These are phyloP conservation scores for Neuroscelio doddi DNA, from an alignment of 2,888 invertebrate genomes.

Conservation along the genomic window DNA sequence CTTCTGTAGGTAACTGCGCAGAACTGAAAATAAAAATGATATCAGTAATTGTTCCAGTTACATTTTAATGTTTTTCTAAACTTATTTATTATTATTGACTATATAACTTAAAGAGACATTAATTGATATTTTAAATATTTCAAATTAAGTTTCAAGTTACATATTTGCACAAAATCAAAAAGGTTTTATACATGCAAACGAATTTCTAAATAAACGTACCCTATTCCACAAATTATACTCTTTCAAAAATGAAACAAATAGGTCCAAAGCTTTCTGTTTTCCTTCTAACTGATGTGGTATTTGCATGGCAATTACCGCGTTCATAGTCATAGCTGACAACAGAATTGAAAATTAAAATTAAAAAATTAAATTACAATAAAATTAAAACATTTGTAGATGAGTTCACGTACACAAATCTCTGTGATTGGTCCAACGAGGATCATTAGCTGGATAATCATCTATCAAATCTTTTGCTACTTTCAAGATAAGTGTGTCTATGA, in stretches of 20 bases:
- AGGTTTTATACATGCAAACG: slow-evolving; percentile 11
- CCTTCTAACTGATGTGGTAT: slow-evolving; percentile 89
- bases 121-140: slow-evolving; percentile 6
- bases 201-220: no score
- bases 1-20: slow-evolving; percentile 73
- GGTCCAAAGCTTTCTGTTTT: slow-evolving; percentile 86
- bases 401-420: slow-evolving; percentile 62
- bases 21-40: slow-evolving; percentile 64
- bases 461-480: slow-evolving; percentile 84
- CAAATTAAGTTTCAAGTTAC: background rate
- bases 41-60: no score
- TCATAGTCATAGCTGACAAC: slow-evolving; percentile 64
- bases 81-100: no score
- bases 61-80: no score
- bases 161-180: background rate
- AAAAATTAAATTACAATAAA: slow-evolving; percentile 18
- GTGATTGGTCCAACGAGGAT: slow-evolving; percentile 83
- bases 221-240: slow-evolving; percentile 79
- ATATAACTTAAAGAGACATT: slow-evolving; percentile 3
- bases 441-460: slow-evolving; percentile 90
- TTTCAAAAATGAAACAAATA: slow-evolving; percentile 85
- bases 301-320: slow-evolving; percentile 80
- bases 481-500: slow-evolving; percentile 77
- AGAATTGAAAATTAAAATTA: no score
- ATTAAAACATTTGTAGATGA: background rate